Conservation (phyloP, 2,797 vertebrate species). For the Steatocranus sp. region DNA sequence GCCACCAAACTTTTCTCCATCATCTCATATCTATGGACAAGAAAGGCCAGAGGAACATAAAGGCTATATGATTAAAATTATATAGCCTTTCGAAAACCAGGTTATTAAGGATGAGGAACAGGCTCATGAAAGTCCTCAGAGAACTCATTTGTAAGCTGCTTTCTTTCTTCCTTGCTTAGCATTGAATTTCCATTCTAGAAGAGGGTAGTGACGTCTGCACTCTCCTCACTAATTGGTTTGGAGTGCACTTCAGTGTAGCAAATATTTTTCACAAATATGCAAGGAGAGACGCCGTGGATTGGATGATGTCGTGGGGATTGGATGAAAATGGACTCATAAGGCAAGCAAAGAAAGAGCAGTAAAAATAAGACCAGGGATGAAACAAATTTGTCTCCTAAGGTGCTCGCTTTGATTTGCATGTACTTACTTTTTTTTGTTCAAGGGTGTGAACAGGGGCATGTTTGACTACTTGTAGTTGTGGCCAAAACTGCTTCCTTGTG, state of each 20-base stretch:
- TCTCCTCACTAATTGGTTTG: slow-evolving; percentile 17
- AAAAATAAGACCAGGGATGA: slow-evolving; percentile 1
- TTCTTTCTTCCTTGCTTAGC: background rate
- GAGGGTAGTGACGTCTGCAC: background rate
- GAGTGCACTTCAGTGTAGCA: slow-evolving; percentile 6
- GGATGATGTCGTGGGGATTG: background rate
- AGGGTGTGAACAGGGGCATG: background rate
- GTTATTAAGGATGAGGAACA: background rate
- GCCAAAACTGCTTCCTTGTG: background rate
- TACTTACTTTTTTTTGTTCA: background rate
- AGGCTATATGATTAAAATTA: background rate
- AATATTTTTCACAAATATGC: slow-evolving; percentile 3
- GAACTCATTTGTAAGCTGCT: slow-evolving; percentile 18
- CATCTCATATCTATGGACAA: background rate
- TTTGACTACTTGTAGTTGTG: slow-evolving; percentile 2
- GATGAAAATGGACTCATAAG: background rate
- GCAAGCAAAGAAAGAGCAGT: background rate
- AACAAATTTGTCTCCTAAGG: background rate
- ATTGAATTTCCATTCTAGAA: background rate
- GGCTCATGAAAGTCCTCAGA: background rate
- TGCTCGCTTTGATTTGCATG: background rate
- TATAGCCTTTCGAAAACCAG: background rate
- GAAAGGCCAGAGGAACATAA: background rate
- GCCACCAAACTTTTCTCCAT: background rate
- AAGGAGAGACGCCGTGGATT: background rate